Conservation (phyloP, 2,113 vertebrate genomes). For the Emydocephalus ijimae region DNA sequence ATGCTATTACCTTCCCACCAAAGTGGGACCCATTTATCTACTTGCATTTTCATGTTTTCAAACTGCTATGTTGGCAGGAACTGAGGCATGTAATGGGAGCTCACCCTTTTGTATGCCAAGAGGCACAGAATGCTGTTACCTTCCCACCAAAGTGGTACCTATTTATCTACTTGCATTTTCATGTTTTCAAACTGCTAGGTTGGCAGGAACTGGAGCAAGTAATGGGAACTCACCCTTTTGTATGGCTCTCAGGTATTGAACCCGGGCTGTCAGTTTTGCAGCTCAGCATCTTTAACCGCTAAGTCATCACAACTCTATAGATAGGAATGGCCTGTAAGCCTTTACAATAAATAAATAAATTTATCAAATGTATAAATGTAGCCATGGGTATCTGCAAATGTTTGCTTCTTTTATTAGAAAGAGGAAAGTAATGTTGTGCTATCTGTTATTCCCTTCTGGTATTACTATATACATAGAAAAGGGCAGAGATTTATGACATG, state of each 20-base stretch:
- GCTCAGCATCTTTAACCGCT: background rate
- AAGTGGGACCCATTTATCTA: background rate
- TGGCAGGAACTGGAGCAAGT: background rate
- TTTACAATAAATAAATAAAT: background rate
- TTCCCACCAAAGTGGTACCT: background rate
- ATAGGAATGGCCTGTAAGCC: background rate
- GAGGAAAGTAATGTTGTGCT: background rate
- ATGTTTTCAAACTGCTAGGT: background rate
- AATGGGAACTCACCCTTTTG: background rate
- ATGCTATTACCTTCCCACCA: background rate
- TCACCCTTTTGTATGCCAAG: too few species aligned
- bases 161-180: background rate
- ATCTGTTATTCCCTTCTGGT: background rate
- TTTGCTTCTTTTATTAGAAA: background rate
- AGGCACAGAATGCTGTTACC: too few species aligned
- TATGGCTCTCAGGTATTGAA: background rate
- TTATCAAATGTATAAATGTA: background rate
- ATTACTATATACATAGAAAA: background rate
- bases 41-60: background rate
- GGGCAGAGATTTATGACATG: background rate
- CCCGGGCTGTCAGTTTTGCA: background rate
- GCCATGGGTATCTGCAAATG: background rate
- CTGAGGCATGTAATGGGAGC: background rate
- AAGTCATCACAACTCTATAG: background rate
- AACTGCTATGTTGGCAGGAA: background rate